These are phyloP conservation scores for Amphimallon solstitiale DNA, from an alignment of 2,888 invertebrate species.

Conservation along the genomic window DNA sequence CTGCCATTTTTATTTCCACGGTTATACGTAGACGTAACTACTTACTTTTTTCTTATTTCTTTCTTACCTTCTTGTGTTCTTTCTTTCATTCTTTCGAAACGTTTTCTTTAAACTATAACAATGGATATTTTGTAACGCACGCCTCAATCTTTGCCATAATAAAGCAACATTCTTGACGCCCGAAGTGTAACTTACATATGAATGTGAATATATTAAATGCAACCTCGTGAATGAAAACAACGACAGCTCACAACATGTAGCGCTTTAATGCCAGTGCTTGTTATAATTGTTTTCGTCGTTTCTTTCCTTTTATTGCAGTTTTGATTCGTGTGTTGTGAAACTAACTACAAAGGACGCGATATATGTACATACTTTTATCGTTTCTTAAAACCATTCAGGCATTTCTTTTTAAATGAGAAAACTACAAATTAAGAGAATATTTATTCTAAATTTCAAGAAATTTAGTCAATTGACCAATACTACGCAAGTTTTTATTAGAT, in stretches of 20 bases:
- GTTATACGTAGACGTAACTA: neutral
- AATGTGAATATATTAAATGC: neutral
- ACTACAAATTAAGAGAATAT: no score
- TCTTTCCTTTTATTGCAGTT: neutral
- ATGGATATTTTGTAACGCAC: conserved; percentile 1
- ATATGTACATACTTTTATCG: no score
- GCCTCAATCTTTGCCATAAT: conserved; percentile 4
- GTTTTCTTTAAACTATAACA: conserved; percentile 11
- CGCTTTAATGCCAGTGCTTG: conserved; percentile 5
- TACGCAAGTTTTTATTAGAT: no score
- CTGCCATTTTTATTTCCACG: conserved; percentile 28
- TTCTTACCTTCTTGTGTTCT: neutral
- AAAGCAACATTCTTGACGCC: conserved; percentile 6
- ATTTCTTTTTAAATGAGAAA: no score
- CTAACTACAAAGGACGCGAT: no score
- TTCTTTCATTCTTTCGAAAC: neutral
- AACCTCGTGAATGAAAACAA: conserved; percentile 5
- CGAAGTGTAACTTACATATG: neutral
- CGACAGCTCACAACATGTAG: conserved; percentile 18
- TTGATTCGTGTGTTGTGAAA: no score
- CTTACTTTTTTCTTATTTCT: neutral
- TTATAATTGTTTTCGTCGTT: conserved; percentile 22
- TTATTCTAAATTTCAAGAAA: no score
- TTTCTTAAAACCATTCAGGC: no score
- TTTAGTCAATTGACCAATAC: no score